Conservation (phyloP, 2,888 invertebrate genomes). For the Ferrisia virgata region DNA sequence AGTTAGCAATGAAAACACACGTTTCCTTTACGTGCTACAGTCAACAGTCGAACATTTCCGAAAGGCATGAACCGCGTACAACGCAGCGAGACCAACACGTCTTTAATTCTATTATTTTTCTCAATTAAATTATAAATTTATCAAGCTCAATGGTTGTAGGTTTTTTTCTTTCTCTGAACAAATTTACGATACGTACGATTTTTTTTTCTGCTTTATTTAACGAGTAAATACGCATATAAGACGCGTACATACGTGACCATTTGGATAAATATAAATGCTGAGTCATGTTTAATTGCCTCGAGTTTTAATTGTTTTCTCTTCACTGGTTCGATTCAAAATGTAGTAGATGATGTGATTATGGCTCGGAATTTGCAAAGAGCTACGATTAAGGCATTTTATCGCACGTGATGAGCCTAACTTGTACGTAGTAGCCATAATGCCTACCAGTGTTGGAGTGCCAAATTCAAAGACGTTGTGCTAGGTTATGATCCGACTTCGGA, state of each 20-base stretch:
- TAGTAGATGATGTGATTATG: neutral
- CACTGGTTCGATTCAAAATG: neutral
- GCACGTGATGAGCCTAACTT: neutral
- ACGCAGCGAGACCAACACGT: neutral
- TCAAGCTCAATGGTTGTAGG: neutral
- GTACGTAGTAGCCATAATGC: too few species aligned
- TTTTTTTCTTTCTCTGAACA: neutral
- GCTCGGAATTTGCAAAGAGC: neutral
- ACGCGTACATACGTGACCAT: neutral
- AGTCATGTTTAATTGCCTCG: neutral
- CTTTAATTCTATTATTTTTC: too few species aligned
- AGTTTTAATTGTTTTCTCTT: neutral
- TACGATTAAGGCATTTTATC: neutral
- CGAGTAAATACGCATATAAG: too few species aligned
- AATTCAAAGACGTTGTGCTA: neutral
- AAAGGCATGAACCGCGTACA: neutral
- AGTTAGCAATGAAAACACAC: too few species aligned
- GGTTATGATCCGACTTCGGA: neutral
- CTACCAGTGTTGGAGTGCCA: neutral
- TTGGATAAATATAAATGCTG: neutral
- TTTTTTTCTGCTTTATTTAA: neutral
- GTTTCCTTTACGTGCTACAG: neutral
- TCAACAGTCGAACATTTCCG: neutral
- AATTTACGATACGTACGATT: neutral
- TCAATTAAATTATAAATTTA: neutral